Evolutionary conservation across 2,888 invertebrate species (phyloP).

Genomic region (Atrina japonica): DNA sequence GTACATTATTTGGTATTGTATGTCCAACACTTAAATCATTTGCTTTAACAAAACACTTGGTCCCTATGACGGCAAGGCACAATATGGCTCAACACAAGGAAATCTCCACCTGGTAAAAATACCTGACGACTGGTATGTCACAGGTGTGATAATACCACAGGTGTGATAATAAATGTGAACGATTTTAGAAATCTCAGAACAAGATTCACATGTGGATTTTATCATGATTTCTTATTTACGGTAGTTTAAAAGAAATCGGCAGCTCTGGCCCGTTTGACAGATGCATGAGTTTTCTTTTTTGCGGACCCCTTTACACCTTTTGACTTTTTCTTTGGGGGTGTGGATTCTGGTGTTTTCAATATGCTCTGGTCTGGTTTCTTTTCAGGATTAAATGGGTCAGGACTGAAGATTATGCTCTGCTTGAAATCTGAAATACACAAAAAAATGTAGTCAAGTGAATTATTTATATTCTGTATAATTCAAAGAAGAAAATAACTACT

Average conservation of each 20-base stretch:
- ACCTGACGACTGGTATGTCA: too few species aligned
- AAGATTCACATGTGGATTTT: too few species aligned
- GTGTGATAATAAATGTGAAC: too few species aligned
- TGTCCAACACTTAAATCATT: too few species aligned
- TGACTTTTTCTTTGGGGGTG: slow-evolving; percentile 7
- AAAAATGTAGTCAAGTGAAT: not conserved
- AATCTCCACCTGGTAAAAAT: too few species aligned
- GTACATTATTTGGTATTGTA: too few species aligned
- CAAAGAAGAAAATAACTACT: not conserved
- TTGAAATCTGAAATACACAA: slow-evolving; percentile 60
- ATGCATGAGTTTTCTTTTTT: not conserved
- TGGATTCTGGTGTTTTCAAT: slow-evolving; percentile 52
- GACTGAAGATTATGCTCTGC: slow-evolving; percentile 58
- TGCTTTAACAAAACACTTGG: too few species aligned
- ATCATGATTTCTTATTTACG: too few species aligned
- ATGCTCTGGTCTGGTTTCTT: slow-evolving; percentile 64
- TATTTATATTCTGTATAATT: not conserved
- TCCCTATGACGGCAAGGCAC: too few species aligned
- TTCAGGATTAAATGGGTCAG: slow-evolving; percentile 56
- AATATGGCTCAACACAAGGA: too few species aligned
- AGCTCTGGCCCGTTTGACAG: slow-evolving; percentile 6
- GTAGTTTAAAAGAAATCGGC: slow-evolving; percentile 31
- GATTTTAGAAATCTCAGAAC: too few species aligned
- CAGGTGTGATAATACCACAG: too few species aligned
- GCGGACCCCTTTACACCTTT: not conserved